These are phyloP conservation scores for Rhyacichthys aspro DNA, from an alignment of 2,797 vertebrate genomes.

Conservation along the genomic window DNA sequence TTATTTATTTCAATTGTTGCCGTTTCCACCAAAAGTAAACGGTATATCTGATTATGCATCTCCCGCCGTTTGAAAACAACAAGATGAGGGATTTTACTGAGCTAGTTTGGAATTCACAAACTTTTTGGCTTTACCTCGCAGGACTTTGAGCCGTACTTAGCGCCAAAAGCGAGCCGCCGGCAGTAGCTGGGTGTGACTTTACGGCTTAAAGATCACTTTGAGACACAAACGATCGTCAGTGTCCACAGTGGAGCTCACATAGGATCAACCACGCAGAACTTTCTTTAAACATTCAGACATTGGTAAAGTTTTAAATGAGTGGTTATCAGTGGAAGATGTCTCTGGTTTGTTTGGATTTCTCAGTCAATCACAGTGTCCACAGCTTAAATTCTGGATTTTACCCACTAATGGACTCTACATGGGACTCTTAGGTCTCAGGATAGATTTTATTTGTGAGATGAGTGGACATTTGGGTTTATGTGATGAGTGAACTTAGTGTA, in stretches of 20 bases:
- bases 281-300: no score
- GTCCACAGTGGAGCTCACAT: background rate
- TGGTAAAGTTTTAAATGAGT: background rate
- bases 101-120: conserved; percentile 8
- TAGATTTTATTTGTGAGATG: no score
- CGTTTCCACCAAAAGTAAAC: background rate
- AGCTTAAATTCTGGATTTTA: no score
- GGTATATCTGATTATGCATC: background rate
- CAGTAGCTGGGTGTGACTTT: background rate
- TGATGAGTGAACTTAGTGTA: no score
- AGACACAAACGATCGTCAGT: background rate
- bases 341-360: conserved; percentile 4
- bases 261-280: no score
- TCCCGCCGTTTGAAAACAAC: background rate
- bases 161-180: background rate
- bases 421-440: no score
- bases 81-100: background rate
- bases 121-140: conserved; percentile 2
- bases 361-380: no score
- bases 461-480: no score
- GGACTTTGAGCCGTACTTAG: background rate
- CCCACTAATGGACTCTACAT: no score
- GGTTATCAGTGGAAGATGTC: background rate
- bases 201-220: background rate
- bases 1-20: conserved; percentile 7